phyloP scores from a whole-genome alignment of 2,888 invertebrate genomes.

The Amphiduros pacificus region DNA sequence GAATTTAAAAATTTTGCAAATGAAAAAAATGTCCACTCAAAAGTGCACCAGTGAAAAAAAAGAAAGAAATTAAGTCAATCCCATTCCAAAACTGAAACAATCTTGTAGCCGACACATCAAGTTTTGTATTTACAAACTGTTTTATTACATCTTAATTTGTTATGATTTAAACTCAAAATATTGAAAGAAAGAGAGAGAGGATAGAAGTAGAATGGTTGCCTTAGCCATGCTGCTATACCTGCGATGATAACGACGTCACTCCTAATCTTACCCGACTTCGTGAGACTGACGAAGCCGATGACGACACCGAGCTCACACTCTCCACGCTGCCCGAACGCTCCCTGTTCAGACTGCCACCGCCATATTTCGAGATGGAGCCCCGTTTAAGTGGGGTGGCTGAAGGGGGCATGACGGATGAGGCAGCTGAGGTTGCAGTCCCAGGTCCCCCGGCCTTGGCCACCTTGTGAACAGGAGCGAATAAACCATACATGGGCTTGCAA shows the following conservation, averaged over 20 bases:
- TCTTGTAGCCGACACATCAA: too few species aligned
- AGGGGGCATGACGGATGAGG: conserved; percentile 65
- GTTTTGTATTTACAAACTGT: too few species aligned
- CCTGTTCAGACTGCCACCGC: conserved; percentile 32
- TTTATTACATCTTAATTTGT: not conserved
- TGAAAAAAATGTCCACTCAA: too few species aligned
- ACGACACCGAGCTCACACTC: conserved; percentile 83
- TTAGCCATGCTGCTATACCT: conserved; percentile 22
- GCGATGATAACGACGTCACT: conserved; percentile 66
- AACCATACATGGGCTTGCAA: conserved; percentile 85
- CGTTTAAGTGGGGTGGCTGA: conserved; percentile 6
- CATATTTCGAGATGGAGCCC: conserved; percentile 11
- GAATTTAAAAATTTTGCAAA: too few species aligned
- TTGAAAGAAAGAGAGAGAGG: not conserved
- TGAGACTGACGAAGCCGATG: conserved; percentile 60
- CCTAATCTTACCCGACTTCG: conserved; percentile 75
- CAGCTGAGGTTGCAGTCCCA: not conserved
- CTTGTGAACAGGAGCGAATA: conserved; percentile 91
- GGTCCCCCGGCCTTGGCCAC: conserved; percentile 70
- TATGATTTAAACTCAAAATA: not conserved
- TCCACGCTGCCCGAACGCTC: conserved; percentile 68
- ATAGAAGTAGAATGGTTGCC: conserved; percentile 4
- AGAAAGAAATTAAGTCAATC: too few species aligned
- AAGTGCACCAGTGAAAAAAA: too few species aligned
- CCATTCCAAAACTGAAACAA: too few species aligned